Conservation (phyloP, 2,797 vertebrate species). For the Rhinoraja longicauda region DNA sequence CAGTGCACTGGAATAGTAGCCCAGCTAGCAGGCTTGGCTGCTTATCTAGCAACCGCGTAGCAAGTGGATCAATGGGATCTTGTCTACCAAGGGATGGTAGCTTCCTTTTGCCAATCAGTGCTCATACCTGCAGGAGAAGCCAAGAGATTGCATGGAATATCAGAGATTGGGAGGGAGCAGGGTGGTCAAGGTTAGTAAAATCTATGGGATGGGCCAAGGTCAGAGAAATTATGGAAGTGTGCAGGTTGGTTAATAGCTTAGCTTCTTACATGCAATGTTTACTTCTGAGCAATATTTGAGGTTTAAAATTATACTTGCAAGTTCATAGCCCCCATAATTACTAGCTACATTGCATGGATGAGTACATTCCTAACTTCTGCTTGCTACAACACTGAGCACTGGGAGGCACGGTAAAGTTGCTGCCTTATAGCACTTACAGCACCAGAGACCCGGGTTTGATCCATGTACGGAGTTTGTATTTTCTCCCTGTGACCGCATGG, state of each 20-base stretch:
- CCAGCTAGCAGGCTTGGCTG: neutral
- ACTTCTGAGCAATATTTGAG: neutral
- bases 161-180: neutral
- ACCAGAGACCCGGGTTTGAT: too few species aligned
- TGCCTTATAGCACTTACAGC: too few species aligned
- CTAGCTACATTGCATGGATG: neutral
- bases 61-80: neutral
- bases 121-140: too few species aligned
- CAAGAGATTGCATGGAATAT: too few species aligned
- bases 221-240: too few species aligned
- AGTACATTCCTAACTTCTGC: too few species aligned
- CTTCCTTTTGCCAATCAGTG: neutral
- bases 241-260: too few species aligned
- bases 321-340: neutral
- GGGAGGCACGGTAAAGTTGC: too few species aligned
- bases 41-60: neutral
- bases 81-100: neutral
- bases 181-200: neutral
- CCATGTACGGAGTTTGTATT: too few species aligned
- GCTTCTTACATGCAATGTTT: neutral
- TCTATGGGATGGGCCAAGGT: neutral
- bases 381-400: too few species aligned
- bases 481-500: too few species aligned
- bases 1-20: too few species aligned
- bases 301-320: neutral